Evolutionary conservation across 2,113 vertebrate species (phyloP).

Genomic region (Nycticorax nycticorax): DNA sequence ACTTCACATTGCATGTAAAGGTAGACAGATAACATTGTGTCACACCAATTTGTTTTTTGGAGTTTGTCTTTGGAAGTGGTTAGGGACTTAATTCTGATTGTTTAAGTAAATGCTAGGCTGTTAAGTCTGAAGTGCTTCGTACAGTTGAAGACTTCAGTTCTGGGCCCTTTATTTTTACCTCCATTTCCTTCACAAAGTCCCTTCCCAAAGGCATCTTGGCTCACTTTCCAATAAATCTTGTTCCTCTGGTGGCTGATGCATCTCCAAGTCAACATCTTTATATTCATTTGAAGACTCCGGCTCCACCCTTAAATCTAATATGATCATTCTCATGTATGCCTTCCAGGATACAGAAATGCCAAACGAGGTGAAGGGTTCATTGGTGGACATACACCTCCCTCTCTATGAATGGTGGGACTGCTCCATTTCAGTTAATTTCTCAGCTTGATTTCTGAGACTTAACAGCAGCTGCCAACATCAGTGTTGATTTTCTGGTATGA

Average conservation of each 20-base stretch:
- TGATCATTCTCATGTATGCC: neutral
- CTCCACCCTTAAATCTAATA: neutral
- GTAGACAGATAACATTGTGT: neutral
- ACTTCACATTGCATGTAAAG: neutral
- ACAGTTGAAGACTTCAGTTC: neutral
- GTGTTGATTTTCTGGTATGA: neutral
- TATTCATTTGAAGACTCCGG: neutral
- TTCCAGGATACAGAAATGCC: neutral
- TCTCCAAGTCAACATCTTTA: neutral
- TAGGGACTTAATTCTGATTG: neutral
- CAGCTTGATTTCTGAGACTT: neutral
- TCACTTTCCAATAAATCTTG: neutral
- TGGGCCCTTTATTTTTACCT: neutral
- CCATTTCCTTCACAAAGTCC: neutral
- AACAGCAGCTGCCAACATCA: neutral
- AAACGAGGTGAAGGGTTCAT: neutral
- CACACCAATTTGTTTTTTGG: neutral
- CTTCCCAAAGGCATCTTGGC: neutral
- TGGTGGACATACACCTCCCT: neutral
- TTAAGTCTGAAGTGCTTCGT: neutral
- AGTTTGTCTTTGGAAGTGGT: neutral
- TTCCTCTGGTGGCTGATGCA: neutral
- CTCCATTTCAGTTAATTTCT: neutral
- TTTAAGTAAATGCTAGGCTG: neutral
- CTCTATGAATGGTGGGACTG: neutral